Base-by-base conservation (phyloP, 1,140 invertebrate genomes). In the Lethocerus indicus region DNA sequence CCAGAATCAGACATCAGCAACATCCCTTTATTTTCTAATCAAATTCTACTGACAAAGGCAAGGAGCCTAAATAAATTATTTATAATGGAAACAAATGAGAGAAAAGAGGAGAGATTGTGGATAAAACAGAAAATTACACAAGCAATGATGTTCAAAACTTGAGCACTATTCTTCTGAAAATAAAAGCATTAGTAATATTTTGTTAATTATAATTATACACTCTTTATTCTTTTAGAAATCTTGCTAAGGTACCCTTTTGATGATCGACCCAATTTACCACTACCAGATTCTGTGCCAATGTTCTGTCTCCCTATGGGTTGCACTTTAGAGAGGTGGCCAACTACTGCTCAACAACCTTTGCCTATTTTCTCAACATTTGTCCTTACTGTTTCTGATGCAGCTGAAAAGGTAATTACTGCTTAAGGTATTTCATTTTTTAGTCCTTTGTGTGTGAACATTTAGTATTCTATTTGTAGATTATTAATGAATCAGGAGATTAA, bases 301-400 rank as follows among this genome's bases (percentile, higher is more conserved):
- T 99, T 99, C 69, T 98, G 93, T 67, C 69, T 98, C 53, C 95
- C 95, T 7, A 96, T 98, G 91, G 94, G 95, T 32, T 88, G 93
- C n/a, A 91, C 87, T 0, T 70, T 99, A 28, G 95, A 99, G 67
- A 79, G 87, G 56, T 98, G 95, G 95, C 88, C 93, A 6, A 78
- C 80, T 55, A 76, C 78, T 52, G 83, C 87, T 18, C 71, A 76
- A 20, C 77, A 81, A 60, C 87, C 89, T 14, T 75, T 80, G 54
- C 90, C 92, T 5, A 81, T 93, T 16, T 97, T 97, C 65, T 97
- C 92, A 50, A 98, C 93, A 3, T 98, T 98, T 70, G 91, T 99
- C 41, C 72, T 99, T 0, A 98, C 95, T 2, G 90, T 90, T 28
- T 83, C 85, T 55, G 85, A 91, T 67, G 84, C 83, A 39, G 86